phyloP scores from a whole-genome alignment of 2,888 invertebrate species.

The Spodoptera picta region DNA sequence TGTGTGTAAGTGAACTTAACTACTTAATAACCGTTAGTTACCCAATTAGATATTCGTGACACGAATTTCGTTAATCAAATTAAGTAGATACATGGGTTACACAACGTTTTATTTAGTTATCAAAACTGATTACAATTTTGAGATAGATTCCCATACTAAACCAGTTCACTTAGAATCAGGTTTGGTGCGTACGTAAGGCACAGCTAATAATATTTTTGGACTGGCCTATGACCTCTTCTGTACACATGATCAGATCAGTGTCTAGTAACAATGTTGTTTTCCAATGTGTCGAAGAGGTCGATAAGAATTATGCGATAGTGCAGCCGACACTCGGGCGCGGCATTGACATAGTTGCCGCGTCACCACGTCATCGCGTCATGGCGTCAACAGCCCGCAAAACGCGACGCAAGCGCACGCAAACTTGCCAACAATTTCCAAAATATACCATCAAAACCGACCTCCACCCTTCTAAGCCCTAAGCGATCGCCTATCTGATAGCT shows the following conservation, averaged over 20 bases:
- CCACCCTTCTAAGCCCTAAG: constrained; percentile 4
- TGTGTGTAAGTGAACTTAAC: no score
- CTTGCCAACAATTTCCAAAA: constrained; percentile 44
- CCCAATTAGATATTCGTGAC: no score
- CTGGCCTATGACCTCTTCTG: neutral
- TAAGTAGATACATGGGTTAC: no score
- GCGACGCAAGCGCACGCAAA: constrained; percentile 56
- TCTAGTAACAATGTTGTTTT: constrained; percentile 65
- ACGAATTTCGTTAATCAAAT: no score
- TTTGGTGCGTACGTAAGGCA: neutral
- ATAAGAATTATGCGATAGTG: constrained; percentile 82
- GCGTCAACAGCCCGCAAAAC: constrained; percentile 69
- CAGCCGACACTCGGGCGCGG: constrained; percentile 70
- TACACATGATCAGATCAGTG: constrained; percentile 27
- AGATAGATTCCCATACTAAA: neutral
- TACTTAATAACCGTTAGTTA: no score
- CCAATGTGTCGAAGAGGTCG: constrained; percentile 80
- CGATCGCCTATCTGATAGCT: constrained; percentile 25
- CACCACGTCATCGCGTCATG: constrained; percentile 69
- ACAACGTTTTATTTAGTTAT: neutral
- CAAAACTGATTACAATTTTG: constrained; percentile 1
- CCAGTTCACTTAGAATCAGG: neutral
- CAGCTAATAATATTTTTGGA: neutral
- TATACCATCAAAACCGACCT: constrained; percentile 14
- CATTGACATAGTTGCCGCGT: constrained; percentile 85